Percentiles rank a stretch among this genome's conserved stretches.
Evolutionary conservation across 2,797 vertebrate genomes (phyloP).

Genomic region (Apogon hyalosoma): DNA sequence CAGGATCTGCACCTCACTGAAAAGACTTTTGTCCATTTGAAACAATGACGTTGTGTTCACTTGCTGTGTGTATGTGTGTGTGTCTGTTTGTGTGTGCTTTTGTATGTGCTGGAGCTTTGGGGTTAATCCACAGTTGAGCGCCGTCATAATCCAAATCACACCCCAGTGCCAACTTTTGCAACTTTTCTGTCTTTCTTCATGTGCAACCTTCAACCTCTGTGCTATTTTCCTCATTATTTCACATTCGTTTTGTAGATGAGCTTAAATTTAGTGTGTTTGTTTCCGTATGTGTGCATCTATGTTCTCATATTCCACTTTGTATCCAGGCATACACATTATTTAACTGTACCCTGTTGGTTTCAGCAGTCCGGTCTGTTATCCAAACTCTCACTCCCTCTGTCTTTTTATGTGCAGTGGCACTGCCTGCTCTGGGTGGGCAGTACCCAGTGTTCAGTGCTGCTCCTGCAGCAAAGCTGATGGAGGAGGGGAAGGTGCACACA

Average conservation of each 20-base stretch:
- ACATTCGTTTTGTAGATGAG: conserved; percentile 8
- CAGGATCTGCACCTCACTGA: conserved; percentile 63
- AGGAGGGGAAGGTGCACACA: conserved; percentile 95
- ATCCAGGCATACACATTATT: conserved; percentile 10
- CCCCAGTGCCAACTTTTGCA: conserved; percentile 57
- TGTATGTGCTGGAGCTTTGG: conserved; percentile 43
- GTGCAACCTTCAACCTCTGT: conserved; percentile 21
- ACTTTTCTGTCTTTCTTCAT: conserved; percentile 44
- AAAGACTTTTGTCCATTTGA: conserved; percentile 70
- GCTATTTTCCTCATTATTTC: conserved; percentile 8
- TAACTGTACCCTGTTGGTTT: conserved; percentile 12
- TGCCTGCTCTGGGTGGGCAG: conserved; percentile 90
- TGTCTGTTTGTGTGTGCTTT: conserved; percentile 26
- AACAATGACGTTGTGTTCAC: conserved; percentile 71
- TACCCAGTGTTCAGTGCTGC: conserved; percentile 94
- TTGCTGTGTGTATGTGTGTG: neutral
- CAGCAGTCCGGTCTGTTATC: conserved; percentile 28
- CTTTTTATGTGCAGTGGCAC: conserved; percentile 87
- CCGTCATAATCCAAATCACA: conserved; percentile 78
- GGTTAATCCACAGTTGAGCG: conserved; percentile 71
- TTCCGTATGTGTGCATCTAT: conserved; percentile 41
- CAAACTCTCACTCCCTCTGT: conserved; percentile 43
- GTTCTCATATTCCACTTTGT: conserved; percentile 1
- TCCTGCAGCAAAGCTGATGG: conserved; percentile 91
- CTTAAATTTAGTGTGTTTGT: conserved; percentile 27